These are phyloP conservation scores for Heliopora coerulea DNA, from an alignment of 92 coral and sea anemone genomes.

Conservation along the genomic window DNA sequence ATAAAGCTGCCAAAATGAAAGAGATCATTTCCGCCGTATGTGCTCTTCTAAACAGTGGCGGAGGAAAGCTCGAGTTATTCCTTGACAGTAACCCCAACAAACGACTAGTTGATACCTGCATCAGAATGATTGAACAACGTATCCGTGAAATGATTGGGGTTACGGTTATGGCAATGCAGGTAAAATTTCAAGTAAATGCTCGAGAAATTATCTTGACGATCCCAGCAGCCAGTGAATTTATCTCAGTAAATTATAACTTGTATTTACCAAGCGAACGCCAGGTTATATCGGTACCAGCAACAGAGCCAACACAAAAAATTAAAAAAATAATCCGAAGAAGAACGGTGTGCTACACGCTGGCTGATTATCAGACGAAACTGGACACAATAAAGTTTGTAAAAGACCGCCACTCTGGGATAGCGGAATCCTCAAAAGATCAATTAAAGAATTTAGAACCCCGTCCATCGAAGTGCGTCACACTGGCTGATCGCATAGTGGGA, in stretches of 20 bases:
- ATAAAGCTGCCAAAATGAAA: no score
- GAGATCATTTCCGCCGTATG: neutral
- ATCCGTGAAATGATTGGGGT: neutral
- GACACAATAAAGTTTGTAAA: no score
- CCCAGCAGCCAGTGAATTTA: neutral
- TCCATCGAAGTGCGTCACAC: neutral
- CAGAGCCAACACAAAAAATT: slow-evolving; percentile 6
- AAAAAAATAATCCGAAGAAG: slow-evolving; percentile 16
- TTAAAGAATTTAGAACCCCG: no score
- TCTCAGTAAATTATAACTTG: slow-evolving; percentile 34
- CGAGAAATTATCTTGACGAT: neutral
- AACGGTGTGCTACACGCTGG: no score
- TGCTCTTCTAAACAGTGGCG: neutral
- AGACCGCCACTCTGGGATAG: no score
- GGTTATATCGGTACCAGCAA: neutral
- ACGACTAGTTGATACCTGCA: neutral
- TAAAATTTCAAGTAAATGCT: neutral
- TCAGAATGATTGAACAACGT: slow-evolving; percentile 17
- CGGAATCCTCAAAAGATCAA: no score
- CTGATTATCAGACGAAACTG: no score
- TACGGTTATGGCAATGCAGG: neutral
- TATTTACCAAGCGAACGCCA: slow-evolving; percentile 41
- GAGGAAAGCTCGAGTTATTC: neutral
- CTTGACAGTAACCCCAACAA: no score
- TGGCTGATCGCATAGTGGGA: slow-evolving; percentile 22